A percentile compares a stretch with the other conserved stretches of the same genome.
phyloP scores from a whole-genome alignment of 2,797 vertebrate genomes.

The Austrolebias charrua region DNA sequence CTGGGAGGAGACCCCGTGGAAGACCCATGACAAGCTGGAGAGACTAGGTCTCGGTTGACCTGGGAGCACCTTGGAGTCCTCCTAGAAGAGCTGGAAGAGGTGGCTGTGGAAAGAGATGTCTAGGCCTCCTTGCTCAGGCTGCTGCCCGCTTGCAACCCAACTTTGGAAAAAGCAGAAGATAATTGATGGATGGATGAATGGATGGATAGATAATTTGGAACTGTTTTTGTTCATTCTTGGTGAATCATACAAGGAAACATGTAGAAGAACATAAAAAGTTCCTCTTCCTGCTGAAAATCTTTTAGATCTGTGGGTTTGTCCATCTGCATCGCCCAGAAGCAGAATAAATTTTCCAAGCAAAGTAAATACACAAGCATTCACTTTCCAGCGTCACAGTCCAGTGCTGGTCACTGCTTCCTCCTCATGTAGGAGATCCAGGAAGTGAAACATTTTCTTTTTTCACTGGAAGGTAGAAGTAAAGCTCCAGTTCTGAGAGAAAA shows the following conservation, averaged over 20 bases:
- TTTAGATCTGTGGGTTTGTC: conserved; percentile 5
- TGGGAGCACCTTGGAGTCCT: no score
- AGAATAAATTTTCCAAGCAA: neutral
- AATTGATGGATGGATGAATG: no score
- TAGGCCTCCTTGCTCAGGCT: no score
- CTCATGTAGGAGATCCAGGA: conserved; percentile 3
- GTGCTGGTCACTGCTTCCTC: conserved; percentile 9
- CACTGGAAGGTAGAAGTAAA: conserved; percentile 9
- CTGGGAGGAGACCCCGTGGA: no score
- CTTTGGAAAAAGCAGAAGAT: no score
- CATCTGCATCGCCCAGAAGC: neutral
- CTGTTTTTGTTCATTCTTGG: neutral
- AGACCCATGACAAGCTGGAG: no score
- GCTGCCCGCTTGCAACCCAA: no score
- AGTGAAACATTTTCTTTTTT: neutral
- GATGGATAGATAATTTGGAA: no score
- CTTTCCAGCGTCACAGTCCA: neutral
- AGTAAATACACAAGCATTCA: neutral
- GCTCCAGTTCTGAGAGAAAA: conserved; percentile 10
- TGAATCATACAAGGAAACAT: neutral
- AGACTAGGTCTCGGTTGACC: no score
- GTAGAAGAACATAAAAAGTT: neutral
- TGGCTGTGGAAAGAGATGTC: no score
- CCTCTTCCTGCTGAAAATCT: neutral
- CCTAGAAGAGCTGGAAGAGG: no score